Percentiles rank a stretch among this genome's conserved stretches.
These are phyloP conservation scores for Megaceryle torquata DNA, from an alignment of 2,113 vertebrate species.

Conservation along the genomic window DNA sequence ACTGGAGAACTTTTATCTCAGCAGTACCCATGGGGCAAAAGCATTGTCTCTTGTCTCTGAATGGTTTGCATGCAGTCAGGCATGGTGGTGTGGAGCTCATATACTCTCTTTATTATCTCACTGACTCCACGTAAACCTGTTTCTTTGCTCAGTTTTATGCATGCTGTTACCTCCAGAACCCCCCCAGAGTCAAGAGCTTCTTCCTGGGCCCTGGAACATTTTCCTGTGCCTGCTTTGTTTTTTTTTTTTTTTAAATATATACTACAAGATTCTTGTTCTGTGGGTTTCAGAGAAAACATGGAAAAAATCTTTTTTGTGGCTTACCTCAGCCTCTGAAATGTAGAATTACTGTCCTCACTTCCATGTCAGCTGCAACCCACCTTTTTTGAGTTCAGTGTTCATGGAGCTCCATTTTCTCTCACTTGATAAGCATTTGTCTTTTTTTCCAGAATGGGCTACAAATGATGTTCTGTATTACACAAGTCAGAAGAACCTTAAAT, in stretches of 20 bases:
- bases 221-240: background rate
- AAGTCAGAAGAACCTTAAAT: conserved; percentile 82
- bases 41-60: background rate
- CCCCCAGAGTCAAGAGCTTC: background rate
- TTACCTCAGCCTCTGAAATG: background rate
- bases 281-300: background rate
- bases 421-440: background rate
- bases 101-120: background rate
- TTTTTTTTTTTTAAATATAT: no score
- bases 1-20: background rate
- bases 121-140: background rate
- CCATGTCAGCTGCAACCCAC: background rate
- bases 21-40: background rate
- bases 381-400: background rate
- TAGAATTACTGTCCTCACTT: background rate
- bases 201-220: background rate
- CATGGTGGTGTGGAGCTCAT: background rate
- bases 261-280: background rate
- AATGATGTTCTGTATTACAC: conserved; percentile 88
- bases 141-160: background rate
- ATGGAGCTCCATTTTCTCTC: background rate
- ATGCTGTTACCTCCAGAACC: background rate
- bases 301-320: background rate
- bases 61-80: background rate
- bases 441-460: conserved; percentile 88